A percentile compares a stretch with the other conserved stretches of the same genome.
Conservation (phyloP, 2,888 invertebrate genomes). For the Abrostola triplasia region DNA sequence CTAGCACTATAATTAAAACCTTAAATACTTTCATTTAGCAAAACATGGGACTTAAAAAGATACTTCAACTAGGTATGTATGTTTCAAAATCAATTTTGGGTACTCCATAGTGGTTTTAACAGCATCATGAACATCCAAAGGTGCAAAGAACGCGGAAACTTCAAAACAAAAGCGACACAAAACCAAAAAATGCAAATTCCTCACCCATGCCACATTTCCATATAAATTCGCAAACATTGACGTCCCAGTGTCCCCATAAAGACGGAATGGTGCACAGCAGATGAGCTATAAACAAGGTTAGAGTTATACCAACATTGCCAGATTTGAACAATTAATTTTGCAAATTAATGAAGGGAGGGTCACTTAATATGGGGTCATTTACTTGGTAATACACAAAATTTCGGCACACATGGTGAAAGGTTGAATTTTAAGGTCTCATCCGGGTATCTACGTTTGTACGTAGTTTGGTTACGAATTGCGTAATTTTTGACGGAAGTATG, state of each 20-base stretch:
- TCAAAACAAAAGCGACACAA: not conserved
- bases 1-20: no score
- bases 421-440: slow-evolving; percentile 32
- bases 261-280: slow-evolving; percentile 65
- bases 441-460: slow-evolving; percentile 11
- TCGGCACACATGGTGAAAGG: slow-evolving; percentile 28
- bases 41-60: no score
- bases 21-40: no score
- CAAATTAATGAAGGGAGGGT: slow-evolving; percentile 55
- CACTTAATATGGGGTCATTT: slow-evolving; percentile 51
- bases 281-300: slow-evolving; percentile 63
- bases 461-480: slow-evolving; percentile 30
- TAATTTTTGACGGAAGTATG: not conserved
- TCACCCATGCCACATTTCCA: slow-evolving; percentile 15
- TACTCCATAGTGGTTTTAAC: no score
- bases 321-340: slow-evolving; percentile 69
- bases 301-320: slow-evolving; percentile 60
- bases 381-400: slow-evolving; percentile 53
- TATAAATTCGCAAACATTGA: slow-evolving; percentile 40
- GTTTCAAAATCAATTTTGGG: no score
- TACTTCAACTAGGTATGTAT: no score
- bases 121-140: no score
- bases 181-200: slow-evolving; percentile 21
- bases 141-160: not conserved
- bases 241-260: slow-evolving; percentile 42